A percentile compares a stretch with the other conserved stretches of the same genome.
phyloP scores from a whole-genome alignment of 2,113 vertebrate species.

The Brevimyrus niger region DNA sequence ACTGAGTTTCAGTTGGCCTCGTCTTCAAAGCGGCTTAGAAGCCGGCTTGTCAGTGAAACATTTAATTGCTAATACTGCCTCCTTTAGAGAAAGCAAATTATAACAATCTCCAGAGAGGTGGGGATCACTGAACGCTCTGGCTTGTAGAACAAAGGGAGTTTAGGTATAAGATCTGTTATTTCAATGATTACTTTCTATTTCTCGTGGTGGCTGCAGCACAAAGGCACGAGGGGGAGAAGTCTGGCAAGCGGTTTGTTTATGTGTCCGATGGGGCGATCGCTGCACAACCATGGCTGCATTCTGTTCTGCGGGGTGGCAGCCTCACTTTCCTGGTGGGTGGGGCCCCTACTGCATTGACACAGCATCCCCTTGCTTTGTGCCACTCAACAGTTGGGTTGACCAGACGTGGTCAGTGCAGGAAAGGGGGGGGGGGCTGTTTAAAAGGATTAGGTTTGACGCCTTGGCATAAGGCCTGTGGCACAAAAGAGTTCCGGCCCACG shows the following conservation, averaged over 20 bases:
- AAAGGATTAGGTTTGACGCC: slow-evolving; percentile 25
- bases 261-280: background rate
- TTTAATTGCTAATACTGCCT: background rate
- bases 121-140: background rate
- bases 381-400: background rate
- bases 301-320: slow-evolving; percentile 12
- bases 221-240: background rate
- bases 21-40: background rate
- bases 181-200: background rate
- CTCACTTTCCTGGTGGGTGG: slow-evolving; percentile 10
- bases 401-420: background rate
- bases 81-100: background rate
- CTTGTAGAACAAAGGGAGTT: background rate
- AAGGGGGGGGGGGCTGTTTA: background rate
- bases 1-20: background rate
- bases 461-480: slow-evolving; percentile 29
- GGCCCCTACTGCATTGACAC: slow-evolving; percentile 7
- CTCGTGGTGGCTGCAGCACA: background rate
- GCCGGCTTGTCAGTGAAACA: no score
- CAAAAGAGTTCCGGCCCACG: slow-evolving; percentile 36
- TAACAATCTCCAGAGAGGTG: background rate
- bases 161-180: slow-evolving; percentile 6
- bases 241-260: background rate
- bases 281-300: background rate
- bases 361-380: slow-evolving; percentile 14